Evolutionary conservation across 1,140 invertebrate species (phyloP), one percentile per base, ranked within the genome.

Genomic region (Brachionus rotundiformis): DNA sequence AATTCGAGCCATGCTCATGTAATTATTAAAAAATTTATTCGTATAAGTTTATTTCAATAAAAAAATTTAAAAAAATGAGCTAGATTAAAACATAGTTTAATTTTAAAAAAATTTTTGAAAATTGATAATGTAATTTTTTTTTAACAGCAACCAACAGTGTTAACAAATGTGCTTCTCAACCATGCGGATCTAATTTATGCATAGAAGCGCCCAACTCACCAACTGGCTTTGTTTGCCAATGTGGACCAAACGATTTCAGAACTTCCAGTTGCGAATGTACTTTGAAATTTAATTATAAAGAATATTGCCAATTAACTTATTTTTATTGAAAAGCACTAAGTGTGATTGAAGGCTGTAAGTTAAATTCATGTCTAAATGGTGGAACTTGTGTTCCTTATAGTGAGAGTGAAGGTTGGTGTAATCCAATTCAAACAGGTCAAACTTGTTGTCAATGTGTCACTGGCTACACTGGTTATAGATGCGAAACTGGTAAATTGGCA

Each of bases 401-500:
- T 54, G 41, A 19, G 7, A 65, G 5, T 49, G 61, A 81, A 71
- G 31, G 23, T 19, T 65, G 61, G 61, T 81, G 79, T 16, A 81
- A 81, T 25, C 47, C 76, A 23, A 79, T 59, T 59, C 76, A 79
- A 59, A 29, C 76, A 36, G 76, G 76, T 7, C 59, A 54, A 59
- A 79, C 76, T 39, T 79, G 76, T 41, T 84, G 83, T 36, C 36
- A 59, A 59, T 84, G 83, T 41, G 11, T 25, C 10, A 44, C 81
- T 36, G 77, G 82, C 13, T 84, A 76, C 33, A 82, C 81, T 19
- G 81, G 83, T 0, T 23, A 13, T 23, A 61, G 59, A 39, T 84
- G 84, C 71, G 82, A 84, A 82, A 80, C n/a, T 76, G 0, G 33
- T 65, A 83, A 63, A n/a, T 29, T 29, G 11, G 6, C 11, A 5